Evolutionary conservation across 53 echinoderm and acorn worm genomes (phyloP).

Genomic region (Echinarachnius parma): DNA sequence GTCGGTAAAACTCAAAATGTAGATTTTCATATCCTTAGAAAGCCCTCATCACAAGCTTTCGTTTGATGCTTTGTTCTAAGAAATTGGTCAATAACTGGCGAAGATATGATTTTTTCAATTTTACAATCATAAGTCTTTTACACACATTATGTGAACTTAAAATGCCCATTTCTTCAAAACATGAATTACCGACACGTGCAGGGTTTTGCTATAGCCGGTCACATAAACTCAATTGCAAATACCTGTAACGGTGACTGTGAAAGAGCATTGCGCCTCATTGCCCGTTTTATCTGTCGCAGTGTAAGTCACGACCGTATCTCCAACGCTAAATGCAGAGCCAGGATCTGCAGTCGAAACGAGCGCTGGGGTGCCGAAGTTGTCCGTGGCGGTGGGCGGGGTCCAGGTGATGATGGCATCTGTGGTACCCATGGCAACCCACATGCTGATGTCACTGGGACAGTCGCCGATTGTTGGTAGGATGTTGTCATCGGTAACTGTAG

Average conservation of each 20-base stretch:
- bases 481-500: constrained; percentile 20
- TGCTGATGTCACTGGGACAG: constrained; percentile 20
- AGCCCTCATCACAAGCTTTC: no score
- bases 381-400: constrained; percentile 31
- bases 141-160: no score
- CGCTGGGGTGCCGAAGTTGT: constrained; percentile 22
- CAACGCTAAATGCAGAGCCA: constrained; percentile 6
- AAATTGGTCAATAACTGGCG: no score
- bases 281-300: constrained; percentile 21
- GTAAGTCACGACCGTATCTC: constrained; percentile 16
- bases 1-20: no score
- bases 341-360: constrained; percentile 17
- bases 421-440: constrained; percentile 36
- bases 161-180: no score
- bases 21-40: no score
- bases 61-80: no score
- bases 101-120: no score
- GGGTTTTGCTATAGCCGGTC: no score
- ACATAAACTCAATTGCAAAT: neutral
- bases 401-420: constrained; percentile 14
- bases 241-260: constrained; percentile 25
- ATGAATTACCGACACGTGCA: no score
- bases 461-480: constrained; percentile 8
- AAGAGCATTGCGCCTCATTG: constrained; percentile 16
- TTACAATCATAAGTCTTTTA: no score